Evolutionary conservation across 2,797 vertebrate species (phyloP).

Genomic region (Peromyscus eremicus): DNA sequence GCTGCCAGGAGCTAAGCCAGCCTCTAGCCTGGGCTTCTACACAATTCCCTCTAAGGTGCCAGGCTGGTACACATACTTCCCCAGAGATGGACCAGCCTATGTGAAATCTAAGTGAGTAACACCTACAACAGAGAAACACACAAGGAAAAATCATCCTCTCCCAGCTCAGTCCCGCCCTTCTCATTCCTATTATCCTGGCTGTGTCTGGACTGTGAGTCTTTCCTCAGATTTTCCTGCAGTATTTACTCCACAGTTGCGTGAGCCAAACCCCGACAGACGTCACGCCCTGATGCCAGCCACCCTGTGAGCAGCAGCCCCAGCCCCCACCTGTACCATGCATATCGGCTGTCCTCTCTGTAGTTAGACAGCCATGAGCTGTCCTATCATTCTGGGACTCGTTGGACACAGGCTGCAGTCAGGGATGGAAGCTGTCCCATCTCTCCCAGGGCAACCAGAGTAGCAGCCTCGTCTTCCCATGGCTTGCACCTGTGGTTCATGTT

Average conservation of each 20-base stretch:
- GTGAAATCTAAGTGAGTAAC: neutral
- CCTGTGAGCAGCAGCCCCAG: neutral
- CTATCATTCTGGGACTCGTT: neutral
- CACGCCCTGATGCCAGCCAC: neutral
- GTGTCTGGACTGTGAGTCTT: neutral
- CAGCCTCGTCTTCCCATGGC: neutral
- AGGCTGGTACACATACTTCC: neutral
- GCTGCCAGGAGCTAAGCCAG: neutral
- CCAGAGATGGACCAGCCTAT: neutral
- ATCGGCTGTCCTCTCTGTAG: neutral
- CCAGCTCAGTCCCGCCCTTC: rapidly evolving
- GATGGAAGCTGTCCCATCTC: neutral
- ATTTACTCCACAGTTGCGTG: neutral
- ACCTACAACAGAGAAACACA: too few species aligned
- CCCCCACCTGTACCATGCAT: neutral
- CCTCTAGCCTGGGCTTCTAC: neutral
- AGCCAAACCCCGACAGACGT: neutral
- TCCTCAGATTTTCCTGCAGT: neutral
- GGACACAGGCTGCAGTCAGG: neutral
- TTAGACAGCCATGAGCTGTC: neutral
- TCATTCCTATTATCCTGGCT: neutral
- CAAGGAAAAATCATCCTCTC: neutral
- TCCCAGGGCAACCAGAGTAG: neutral
- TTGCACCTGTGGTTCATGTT: neutral
- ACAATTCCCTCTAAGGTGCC: neutral